phyloP scores from a whole-genome alignment of 2,797 vertebrate species.

The Mus spretus region DNA sequence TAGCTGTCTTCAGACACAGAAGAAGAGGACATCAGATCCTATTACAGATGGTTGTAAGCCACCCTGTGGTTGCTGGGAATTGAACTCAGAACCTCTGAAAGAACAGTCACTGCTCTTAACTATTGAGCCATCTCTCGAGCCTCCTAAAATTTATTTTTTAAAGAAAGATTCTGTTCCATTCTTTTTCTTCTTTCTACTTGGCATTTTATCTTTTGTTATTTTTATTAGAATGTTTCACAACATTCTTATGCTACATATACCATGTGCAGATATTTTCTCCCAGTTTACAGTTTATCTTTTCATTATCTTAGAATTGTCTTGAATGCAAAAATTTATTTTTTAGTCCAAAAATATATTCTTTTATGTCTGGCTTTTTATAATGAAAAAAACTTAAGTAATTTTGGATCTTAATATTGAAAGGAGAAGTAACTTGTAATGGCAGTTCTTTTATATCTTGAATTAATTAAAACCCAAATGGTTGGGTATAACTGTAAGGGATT shows the following conservation, averaged over 20 bases:
- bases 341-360: neutral
- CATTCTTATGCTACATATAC: neutral
- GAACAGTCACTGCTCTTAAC: neutral
- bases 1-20: neutral
- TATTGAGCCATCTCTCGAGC: neutral
- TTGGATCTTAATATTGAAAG: slow-evolving; percentile 61
- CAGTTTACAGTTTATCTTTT: slow-evolving; percentile 2
- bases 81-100: neutral
- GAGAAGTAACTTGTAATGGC: neutral
- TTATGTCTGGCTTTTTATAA: slow-evolving; percentile 6
- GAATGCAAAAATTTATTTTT: slow-evolving; percentile 40
- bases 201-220: slow-evolving; percentile 25
- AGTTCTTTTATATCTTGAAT: neutral
- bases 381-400: slow-evolving; percentile 42
- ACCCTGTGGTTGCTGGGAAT: neutral
- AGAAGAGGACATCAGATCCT: neutral
- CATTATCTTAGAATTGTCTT: slow-evolving; percentile 44
- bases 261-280: slow-evolving; percentile 43
- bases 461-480: too few relatives aligned
- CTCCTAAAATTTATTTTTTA: neutral
- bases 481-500: neutral
- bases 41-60: neutral
- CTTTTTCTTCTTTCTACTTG: slow-evolving; percentile 8
- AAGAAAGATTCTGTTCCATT: neutral
- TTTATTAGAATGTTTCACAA: neutral